Percentiles rank a stretch among this genome's conserved stretches.
Evolutionary conservation across 2,888 invertebrate species (phyloP).

Genomic region (Perithous albicinctus): DNA sequence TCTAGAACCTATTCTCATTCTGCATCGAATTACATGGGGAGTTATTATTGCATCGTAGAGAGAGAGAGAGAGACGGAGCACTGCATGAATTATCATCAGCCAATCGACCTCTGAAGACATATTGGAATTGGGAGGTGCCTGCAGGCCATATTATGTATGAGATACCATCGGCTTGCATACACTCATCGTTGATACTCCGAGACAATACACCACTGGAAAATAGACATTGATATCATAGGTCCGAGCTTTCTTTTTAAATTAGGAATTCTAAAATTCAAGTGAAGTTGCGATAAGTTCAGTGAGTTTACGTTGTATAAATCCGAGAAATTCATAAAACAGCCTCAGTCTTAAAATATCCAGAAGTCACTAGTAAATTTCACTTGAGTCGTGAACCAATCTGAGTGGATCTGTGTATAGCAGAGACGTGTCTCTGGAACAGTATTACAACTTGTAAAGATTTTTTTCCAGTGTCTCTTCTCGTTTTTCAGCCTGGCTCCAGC

Average conservation of each 20-base stretch:
- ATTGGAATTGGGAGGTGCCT: neutral
- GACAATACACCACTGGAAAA: too few relatives aligned
- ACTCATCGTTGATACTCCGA: neutral
- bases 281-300: too few relatives aligned
- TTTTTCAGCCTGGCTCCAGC: neutral
- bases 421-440: neutral
- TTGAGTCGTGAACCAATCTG: too few relatives aligned
- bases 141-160: too few relatives aligned
- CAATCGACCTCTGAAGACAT: neutral
- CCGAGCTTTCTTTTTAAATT: too few relatives aligned
- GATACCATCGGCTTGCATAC: neutral
- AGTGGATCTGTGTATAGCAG: neutral
- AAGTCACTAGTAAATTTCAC: too few relatives aligned
- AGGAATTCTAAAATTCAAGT: too few relatives aligned
- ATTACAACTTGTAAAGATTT: neutral
- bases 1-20: constrained; percentile 49
- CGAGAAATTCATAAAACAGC: too few relatives aligned
- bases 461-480: neutral
- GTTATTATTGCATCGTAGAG: constrained; percentile 52
- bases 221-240: too few relatives aligned
- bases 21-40: constrained; percentile 61
- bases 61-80: too few relatives aligned
- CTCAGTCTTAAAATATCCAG: too few relatives aligned
- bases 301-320: too few relatives aligned
- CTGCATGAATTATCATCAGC: constrained; percentile 41